phyloP scores from a whole-genome alignment of 2,113 vertebrate species.

The Dissostichus mawsoni region DNA sequence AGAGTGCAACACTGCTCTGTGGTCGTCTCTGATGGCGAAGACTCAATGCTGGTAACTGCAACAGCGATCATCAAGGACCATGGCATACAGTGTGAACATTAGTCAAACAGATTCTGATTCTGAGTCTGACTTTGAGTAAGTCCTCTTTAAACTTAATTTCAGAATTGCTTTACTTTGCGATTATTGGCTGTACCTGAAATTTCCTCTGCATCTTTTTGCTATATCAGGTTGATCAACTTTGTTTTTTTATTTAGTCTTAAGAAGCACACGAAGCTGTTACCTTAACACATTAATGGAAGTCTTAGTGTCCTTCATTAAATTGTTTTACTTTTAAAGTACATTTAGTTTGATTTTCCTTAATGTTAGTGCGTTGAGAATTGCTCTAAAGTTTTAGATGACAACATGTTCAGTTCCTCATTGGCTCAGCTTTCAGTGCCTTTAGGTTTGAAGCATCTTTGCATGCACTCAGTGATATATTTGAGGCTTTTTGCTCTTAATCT shows the following conservation, averaged over 20 bases:
- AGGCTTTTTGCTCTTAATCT: not conserved
- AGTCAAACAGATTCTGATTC: slow-evolving; percentile 41
- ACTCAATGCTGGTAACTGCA: not conserved
- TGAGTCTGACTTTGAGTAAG: slow-evolving; percentile 61
- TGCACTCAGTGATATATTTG: not conserved
- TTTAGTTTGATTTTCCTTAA: not conserved
- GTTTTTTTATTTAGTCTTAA: not conserved
- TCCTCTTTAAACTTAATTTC: slow-evolving; percentile 1
- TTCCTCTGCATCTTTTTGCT: not conserved
- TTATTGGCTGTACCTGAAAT: not conserved
- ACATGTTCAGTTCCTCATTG: not conserved
- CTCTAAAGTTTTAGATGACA: not conserved
- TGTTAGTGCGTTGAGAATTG: not conserved
- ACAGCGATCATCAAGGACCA: not conserved
- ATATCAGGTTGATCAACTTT: not conserved
- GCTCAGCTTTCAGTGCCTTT: not conserved
- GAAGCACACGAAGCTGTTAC: not conserved
- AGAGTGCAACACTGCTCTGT: not conserved
- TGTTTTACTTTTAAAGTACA: not conserved
- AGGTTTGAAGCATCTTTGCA: not conserved
- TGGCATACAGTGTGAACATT: slow-evolving; percentile 21
- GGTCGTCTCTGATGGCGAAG: not conserved
- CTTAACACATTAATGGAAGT: not conserved
- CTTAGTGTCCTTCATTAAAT: not conserved
- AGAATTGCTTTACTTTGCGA: not conserved